Conservation (phyloP, 1,140 invertebrate genomes). For the Bathynomus jamesi region DNA sequence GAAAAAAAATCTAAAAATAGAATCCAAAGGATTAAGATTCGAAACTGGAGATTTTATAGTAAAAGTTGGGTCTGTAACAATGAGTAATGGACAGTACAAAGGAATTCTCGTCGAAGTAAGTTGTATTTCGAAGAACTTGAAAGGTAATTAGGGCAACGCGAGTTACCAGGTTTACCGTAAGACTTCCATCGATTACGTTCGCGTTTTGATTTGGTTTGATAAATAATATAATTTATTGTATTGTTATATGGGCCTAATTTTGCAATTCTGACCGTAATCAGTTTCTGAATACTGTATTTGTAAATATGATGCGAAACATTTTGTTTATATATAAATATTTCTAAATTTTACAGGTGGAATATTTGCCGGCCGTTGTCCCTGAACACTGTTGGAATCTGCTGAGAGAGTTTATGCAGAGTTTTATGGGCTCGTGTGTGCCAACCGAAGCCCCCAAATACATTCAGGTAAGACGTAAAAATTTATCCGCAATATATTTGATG, state of each 20-base stretch:
- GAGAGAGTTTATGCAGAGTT: constrained; percentile 83
- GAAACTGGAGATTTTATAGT: constrained; percentile 90
- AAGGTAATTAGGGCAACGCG: too few relatives aligned
- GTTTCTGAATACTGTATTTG: too few relatives aligned
- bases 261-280: too few relatives aligned
- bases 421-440: constrained; percentile 68
- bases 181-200: too few relatives aligned
- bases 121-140: too few relatives aligned
- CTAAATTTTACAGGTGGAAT: constrained; percentile 65
- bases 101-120: constrained; percentile 83
- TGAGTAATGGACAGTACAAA: constrained; percentile 80
- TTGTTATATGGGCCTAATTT: too few relatives aligned
- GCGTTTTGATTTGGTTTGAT: too few relatives aligned
- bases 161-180: too few relatives aligned
- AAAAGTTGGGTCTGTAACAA: constrained; percentile 84
- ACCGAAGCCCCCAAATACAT: constrained; percentile 54
- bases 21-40: constrained; percentile 79
- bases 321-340: too few relatives aligned
- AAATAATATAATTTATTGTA: too few relatives aligned
- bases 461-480: constrained; percentile 47
- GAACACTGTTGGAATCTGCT: constrained; percentile 83
- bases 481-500: constrained; percentile 29
- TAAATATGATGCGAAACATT: too few relatives aligned
- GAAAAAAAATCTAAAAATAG: constrained; percentile 64
- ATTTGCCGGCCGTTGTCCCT: constrained; percentile 78